These are phyloP conservation scores for Doryteuthis pealeii DNA, from an alignment of 1,140 invertebrate species.

Conservation along the genomic window DNA sequence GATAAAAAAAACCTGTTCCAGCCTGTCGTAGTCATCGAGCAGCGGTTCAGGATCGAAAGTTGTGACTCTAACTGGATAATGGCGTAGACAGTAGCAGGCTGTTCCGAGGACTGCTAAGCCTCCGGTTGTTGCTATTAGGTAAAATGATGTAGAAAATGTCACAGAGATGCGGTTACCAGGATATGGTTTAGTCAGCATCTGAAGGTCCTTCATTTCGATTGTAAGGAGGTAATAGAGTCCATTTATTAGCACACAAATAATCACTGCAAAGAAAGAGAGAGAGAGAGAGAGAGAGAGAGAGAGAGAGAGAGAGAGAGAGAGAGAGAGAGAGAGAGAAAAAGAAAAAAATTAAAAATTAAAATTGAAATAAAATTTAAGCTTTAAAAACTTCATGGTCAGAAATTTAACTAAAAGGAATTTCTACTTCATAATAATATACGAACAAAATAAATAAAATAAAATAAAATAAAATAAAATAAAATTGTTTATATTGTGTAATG, in stretches of 20 bases:
- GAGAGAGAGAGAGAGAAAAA: too few species aligned
- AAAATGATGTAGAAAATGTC: conserved; percentile 58
- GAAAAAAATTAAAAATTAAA: too few species aligned
- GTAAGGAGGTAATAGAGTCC: conserved; percentile 59
- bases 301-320: neutral
- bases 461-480: too few species aligned
- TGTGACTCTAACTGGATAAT: conserved; percentile 38
- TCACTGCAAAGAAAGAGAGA: conserved; percentile 44
- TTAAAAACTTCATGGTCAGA: too few species aligned
- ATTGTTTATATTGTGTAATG: too few species aligned
- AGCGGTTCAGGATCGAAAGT: conserved; percentile 28
- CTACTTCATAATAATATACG: too few species aligned
- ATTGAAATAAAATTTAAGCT: too few species aligned
- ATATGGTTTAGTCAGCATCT: conserved; percentile 44
- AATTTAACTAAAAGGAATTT: too few species aligned
- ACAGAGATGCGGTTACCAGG: conserved; percentile 51
- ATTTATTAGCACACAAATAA: conserved; percentile 55
- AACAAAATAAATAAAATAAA: too few species aligned
- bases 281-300: conserved; percentile 14
- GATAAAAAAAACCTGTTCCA: conserved; percentile 20
- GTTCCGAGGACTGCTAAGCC: conserved; percentile 52
- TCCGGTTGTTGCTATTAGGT: conserved; percentile 57
- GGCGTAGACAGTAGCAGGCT: conserved; percentile 50
- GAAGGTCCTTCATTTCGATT: conserved; percentile 46
- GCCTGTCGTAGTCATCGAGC: conserved; percentile 48